Percentiles rank a stretch among this genome's conserved stretches.
phyloP scores from a whole-genome alignment of 2,888 invertebrate species.

The Cryptocephalus primarius region DNA sequence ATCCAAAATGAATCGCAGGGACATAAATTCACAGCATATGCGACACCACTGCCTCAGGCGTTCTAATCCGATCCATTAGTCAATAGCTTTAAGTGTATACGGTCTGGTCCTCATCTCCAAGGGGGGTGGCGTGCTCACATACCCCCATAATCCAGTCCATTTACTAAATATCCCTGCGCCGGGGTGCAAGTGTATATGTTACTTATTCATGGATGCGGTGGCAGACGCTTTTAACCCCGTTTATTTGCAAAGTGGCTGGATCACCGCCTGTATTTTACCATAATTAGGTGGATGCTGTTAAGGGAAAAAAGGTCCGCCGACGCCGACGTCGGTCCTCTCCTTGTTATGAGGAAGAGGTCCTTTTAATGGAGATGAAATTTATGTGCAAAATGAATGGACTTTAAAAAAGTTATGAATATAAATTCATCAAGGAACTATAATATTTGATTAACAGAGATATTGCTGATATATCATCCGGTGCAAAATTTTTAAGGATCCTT shows the following conservation, averaged over 20 bases:
- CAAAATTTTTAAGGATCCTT: no score
- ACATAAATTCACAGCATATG: background rate
- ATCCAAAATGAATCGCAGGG: background rate
- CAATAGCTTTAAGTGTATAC: constrained; percentile 12
- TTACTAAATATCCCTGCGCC: constrained; percentile 29
- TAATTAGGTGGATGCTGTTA: constrained; percentile 17
- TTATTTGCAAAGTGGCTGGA: constrained; percentile 31
- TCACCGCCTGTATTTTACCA: constrained; percentile 23
- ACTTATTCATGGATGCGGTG: constrained; percentile 37
- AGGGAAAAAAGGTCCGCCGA: no score
- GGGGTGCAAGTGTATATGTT: constrained; percentile 24
- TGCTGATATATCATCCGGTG: no score
- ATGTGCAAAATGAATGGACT: no score
- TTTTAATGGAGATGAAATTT: no score
- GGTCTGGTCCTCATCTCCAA: constrained; percentile 8
- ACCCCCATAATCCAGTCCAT: constrained; percentile 37
- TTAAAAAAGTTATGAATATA: no score
- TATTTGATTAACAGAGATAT: no score
- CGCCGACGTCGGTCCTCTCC: no score
- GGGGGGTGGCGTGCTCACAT: constrained; percentile 28
- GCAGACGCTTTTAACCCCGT: constrained; percentile 35
- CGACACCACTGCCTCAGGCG: background rate
- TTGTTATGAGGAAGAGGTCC: no score
- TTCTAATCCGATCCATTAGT: constrained; percentile 16
- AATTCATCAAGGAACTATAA: no score